Conservation (phyloP, 2,113 vertebrate genomes). For the Nyctereutes procyonoides region DNA sequence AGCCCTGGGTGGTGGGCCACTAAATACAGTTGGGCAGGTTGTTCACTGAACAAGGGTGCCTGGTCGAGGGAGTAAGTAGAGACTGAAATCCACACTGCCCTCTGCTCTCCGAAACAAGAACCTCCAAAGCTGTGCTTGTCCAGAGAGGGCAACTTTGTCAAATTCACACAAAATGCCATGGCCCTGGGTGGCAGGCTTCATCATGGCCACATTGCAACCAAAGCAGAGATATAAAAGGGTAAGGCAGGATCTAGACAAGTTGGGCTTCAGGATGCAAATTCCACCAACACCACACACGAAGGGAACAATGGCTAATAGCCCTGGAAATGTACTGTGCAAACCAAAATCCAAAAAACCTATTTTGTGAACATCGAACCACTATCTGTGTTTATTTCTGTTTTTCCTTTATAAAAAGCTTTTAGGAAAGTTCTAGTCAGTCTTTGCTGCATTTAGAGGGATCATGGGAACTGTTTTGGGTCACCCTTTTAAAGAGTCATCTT, state of each 20-base stretch:
- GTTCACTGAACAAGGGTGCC: neutral
- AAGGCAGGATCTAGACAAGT: neutral
- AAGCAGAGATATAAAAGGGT: slow-evolving; percentile 35
- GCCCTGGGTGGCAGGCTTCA: neutral
- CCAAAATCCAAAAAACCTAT: neutral
- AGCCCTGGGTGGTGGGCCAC: neutral
- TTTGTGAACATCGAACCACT: neutral
- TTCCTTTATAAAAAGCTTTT: slow-evolving; percentile 47
- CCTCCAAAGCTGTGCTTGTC: neutral
- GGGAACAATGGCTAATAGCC: neutral
- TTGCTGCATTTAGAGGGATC: slow-evolving; percentile 29
- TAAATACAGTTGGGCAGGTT: neutral
- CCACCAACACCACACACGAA: neutral
- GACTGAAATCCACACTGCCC: neutral
- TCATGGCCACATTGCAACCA: neutral
- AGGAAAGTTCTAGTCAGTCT: slow-evolving; percentile 21
- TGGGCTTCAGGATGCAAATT: neutral
- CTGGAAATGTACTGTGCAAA: neutral
- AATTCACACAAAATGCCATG: neutral
- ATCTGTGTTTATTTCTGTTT: slow-evolving; percentile 56
- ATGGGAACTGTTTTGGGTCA: slow-evolving; percentile 39
- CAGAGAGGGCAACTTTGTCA: neutral
- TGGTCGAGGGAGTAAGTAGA: neutral
- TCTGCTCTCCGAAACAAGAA: neutral
- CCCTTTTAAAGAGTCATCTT: slow-evolving; percentile 27